Evolutionary conservation across 2,888 invertebrate genomes (phyloP).

Genomic region (Podotricha telesiphe): DNA sequence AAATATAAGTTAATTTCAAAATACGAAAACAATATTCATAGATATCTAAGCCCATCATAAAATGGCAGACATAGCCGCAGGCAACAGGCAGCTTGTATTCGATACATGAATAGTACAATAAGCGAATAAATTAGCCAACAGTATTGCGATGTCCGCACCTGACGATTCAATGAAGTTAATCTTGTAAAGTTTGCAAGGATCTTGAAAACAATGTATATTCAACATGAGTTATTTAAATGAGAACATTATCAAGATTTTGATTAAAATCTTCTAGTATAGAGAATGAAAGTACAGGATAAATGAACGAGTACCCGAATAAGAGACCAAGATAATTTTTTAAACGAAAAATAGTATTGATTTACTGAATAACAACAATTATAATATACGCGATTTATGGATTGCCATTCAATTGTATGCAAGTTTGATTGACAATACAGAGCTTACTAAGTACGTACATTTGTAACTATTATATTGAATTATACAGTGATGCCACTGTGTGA

Average conservation of each 20-base stretch:
- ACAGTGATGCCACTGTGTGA: too few species aligned
- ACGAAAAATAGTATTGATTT: too few species aligned
- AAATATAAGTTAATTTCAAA: too few species aligned
- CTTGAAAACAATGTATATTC: conserved; percentile 37
- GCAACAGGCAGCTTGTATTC: conserved; percentile 28
- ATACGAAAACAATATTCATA: too few species aligned
- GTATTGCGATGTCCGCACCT: conserved; percentile 45
- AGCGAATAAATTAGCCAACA: conserved; percentile 52
- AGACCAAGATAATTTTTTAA: too few species aligned
- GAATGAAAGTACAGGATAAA: neutral
- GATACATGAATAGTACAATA: conserved; percentile 49
- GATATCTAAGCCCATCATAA: neutral
- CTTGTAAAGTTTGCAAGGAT: conserved; percentile 25
- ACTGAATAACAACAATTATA: too few species aligned
- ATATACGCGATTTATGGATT: too few species aligned
- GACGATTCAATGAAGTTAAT: conserved; percentile 50
- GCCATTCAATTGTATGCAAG: too few species aligned
- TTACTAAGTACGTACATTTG: too few species aligned
- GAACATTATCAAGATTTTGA: conserved; percentile 26
- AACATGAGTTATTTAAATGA: conserved; percentile 26
- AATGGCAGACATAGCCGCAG: conserved; percentile 18
- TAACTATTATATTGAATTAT: too few species aligned
- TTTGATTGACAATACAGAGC: too few species aligned
- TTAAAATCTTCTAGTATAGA: conserved; percentile 5
- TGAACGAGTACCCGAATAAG: too few species aligned